Evolutionary conservation across 2,797 vertebrate species (phyloP).

Genomic region (Leuciscus waleckii): DNA sequence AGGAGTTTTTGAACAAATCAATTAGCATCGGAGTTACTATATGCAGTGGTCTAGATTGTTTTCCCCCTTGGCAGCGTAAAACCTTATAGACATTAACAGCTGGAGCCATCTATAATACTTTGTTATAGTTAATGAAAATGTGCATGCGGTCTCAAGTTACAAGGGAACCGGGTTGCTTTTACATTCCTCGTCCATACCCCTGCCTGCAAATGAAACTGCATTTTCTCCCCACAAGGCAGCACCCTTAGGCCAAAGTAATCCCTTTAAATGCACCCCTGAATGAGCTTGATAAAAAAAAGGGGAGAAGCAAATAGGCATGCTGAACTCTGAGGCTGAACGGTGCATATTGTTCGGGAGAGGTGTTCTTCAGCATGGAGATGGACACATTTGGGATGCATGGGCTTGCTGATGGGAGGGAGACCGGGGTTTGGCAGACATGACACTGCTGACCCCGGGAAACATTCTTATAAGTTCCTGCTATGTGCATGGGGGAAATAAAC

Average conservation of each 20-base stretch:
- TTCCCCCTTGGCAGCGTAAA: slow-evolving; percentile 13
- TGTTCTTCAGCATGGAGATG: slow-evolving; percentile 47
- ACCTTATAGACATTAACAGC: slow-evolving; percentile 33
- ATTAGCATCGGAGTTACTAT: neutral
- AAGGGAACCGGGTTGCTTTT: slow-evolving; percentile 40
- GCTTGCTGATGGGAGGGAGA: slow-evolving; percentile 40
- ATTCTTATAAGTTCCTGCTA: slow-evolving; percentile 50
- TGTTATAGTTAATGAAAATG: slow-evolving; percentile 48
- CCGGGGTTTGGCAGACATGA: slow-evolving; percentile 33
- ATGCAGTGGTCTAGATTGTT: neutral
- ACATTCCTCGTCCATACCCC: slow-evolving; percentile 30
- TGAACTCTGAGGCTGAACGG: slow-evolving; percentile 50
- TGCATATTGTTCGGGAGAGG: slow-evolving; percentile 53
- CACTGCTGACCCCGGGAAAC: slow-evolving; percentile 57
- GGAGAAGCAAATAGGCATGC: slow-evolving; percentile 51
- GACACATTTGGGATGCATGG: slow-evolving; percentile 48
- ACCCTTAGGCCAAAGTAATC: slow-evolving; percentile 66
- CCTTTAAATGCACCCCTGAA: slow-evolving; percentile 63
- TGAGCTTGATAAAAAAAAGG: slow-evolving; percentile 53
- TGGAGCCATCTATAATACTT: slow-evolving; percentile 13
- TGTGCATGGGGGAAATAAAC: slow-evolving; percentile 64
- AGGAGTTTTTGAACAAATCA: slow-evolving; percentile 48
- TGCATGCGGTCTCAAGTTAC: slow-evolving; percentile 41
- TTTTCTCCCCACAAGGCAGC: slow-evolving; percentile 65
- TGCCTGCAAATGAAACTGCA: slow-evolving; percentile 47